Evolutionary conservation across 1,140 invertebrate species (phyloP).

Genomic region (Sycobia sp.): DNA sequence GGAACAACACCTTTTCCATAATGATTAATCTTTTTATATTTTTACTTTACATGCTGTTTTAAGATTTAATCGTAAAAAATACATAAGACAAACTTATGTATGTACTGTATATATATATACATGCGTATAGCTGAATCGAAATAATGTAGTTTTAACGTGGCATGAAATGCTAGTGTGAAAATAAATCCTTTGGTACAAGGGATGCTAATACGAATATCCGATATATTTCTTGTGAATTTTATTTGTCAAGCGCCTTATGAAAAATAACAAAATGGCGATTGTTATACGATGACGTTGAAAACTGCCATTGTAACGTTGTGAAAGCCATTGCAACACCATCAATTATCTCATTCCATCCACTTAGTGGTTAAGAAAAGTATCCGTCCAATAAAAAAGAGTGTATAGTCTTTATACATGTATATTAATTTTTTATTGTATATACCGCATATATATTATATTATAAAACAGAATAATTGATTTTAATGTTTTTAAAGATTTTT

Average conservation of each 20-base stretch:
- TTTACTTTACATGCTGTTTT: slow-evolving; percentile 17
- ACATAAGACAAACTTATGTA: slow-evolving; percentile 9
- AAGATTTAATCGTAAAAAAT: slow-evolving; percentile 1
- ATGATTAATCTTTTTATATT: slow-evolving; percentile 18
- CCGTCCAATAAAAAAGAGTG: slow-evolving; percentile 29
- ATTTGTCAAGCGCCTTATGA: neutral
- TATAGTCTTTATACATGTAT: slow-evolving; percentile 12
- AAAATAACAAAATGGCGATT: slow-evolving; percentile 7
- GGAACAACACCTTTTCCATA: slow-evolving; percentile 5
- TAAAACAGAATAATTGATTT: slow-evolving; percentile 13
- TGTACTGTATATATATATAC: slow-evolving; percentile 20
- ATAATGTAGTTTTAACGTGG: slow-evolving; percentile 9
- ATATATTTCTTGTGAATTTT: slow-evolving; percentile 14
- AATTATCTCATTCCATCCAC: slow-evolving; percentile 7
- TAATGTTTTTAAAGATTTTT: too few relatives aligned
- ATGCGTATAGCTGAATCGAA: neutral
- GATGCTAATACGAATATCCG: neutral
- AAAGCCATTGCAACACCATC: slow-evolving; percentile 13
- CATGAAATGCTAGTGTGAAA: slow-evolving; percentile 20
- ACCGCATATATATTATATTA: slow-evolving; percentile 17
- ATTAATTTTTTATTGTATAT: slow-evolving; percentile 2
- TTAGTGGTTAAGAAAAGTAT: slow-evolving; percentile 20
- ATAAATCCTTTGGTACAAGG: slow-evolving; percentile 11
- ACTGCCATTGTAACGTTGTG: slow-evolving; percentile 14
- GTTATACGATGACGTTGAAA: slow-evolving; percentile 23